Conservation (phyloP, 2,797 vertebrate species). For the Pipistrellus nathusii region DNA sequence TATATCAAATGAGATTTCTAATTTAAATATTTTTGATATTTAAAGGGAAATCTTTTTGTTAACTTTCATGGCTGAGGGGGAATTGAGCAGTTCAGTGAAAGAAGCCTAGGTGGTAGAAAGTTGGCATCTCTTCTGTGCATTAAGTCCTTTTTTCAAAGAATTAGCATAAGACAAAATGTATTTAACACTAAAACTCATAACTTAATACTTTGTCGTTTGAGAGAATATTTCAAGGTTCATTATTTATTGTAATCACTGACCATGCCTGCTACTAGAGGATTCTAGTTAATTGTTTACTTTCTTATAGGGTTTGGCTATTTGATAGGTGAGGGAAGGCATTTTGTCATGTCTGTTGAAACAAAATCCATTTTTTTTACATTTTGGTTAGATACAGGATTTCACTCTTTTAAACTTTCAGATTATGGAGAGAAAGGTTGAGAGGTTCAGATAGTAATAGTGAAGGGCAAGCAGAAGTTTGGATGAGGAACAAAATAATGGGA, state of each 20-base stretch:
- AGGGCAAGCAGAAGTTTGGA: not conserved
- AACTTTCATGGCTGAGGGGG: not conserved
- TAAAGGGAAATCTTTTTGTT: conserved; percentile 18
- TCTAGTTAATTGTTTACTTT: not conserved
- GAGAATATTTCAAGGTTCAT: not conserved
- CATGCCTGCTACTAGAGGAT: not conserved
- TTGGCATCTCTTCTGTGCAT: not conserved
- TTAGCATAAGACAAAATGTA: conserved; percentile 15
- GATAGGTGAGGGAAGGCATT: not conserved
- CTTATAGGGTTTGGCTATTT: not conserved
- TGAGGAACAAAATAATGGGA: conserved; percentile 19
- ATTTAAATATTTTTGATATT: not conserved
- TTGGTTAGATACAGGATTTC: conserved; percentile 36
- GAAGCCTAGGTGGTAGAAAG: not conserved
- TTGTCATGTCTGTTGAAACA: not conserved
- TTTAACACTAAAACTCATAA: conserved; percentile 8
- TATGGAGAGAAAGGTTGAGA: not conserved
- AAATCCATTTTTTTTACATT: not conserved
- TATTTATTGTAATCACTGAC: not conserved
- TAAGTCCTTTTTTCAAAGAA: not conserved
- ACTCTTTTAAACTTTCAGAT: conserved; percentile 3
- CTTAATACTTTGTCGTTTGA: conserved; percentile 32
- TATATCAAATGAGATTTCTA: not conserved
- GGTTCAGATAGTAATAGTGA: not conserved
- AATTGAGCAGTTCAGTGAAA: not conserved